A percentile compares a stretch with the other conserved stretches of the same genome.
Conservation (phyloP, 2,113 vertebrate species). For the Eidolon helvum region DNA sequence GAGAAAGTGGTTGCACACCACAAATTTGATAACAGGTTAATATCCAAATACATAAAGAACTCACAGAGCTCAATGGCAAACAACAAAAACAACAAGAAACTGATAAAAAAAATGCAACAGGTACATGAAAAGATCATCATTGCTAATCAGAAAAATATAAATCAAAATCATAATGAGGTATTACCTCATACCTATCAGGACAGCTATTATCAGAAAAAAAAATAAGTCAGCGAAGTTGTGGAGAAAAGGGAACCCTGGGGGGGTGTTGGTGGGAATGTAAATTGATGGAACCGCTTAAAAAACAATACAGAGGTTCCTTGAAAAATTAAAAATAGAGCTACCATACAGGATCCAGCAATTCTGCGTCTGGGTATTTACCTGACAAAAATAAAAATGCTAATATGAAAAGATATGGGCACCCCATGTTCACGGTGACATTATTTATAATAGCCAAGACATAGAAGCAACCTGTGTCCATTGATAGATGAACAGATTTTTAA, state of each 20-base stretch:
- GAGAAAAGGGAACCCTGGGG: background rate
- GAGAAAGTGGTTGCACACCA: background rate
- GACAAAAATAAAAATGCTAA: background rate
- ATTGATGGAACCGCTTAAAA: background rate
- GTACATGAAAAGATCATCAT: background rate
- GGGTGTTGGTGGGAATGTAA: background rate
- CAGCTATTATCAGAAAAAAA: background rate
- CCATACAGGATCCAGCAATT: background rate
- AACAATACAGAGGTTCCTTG: background rate
- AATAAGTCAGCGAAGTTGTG: background rate
- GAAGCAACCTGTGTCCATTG: background rate
- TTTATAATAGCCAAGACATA: background rate
- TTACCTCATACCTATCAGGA: background rate
- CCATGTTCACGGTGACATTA: background rate
- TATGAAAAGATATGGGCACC: background rate
- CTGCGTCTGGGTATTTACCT: background rate
- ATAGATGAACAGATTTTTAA: background rate
- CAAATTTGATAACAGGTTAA: background rate
- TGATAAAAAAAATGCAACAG: background rate
- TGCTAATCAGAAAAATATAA: background rate
- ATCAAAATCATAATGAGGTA: background rate
- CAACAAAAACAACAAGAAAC: background rate
- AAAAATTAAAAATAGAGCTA: background rate
- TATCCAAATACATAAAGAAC: background rate
- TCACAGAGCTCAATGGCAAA: background rate